A percentile compares a stretch with the other conserved stretches of the same genome.
These are phyloP conservation scores for Calonectris borealis DNA, from an alignment of 2,113 vertebrate species.

Conservation along the genomic window DNA sequence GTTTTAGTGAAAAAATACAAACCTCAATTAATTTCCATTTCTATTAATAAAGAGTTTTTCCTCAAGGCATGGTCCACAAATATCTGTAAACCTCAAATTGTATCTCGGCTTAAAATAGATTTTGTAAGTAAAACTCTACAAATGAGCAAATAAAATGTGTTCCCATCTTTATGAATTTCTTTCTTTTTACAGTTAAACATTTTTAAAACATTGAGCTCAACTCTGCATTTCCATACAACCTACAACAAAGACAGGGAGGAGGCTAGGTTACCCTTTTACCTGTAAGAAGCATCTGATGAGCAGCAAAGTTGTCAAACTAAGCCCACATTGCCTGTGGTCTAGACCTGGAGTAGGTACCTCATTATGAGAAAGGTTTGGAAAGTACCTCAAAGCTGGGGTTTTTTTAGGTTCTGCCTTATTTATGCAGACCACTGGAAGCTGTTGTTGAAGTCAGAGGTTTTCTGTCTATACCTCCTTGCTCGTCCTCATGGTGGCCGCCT, in stretches of 20 bases:
- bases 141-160: not conserved
- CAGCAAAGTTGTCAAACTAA: not conserved
- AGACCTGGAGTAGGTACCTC: not conserved
- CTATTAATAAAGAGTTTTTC: not conserved
- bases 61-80: not conserved
- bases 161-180: not conserved
- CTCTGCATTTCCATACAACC: not conserved
- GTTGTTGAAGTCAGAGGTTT: not conserved
- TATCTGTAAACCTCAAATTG: not conserved
- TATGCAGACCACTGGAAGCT: not conserved
- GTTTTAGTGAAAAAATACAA: not conserved
- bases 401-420: not conserved
- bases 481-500: not conserved
- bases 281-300: not conserved
- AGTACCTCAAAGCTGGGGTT: not conserved
- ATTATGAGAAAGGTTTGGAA: not conserved
- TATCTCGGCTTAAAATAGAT: not conserved
- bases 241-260: not conserved
- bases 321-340: rapidly evolving
- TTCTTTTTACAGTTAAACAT: not conserved
- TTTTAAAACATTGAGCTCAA: not conserved
- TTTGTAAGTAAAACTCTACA: not conserved
- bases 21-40: not conserved
- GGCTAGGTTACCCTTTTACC: not conserved
- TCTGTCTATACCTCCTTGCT: no score